Percentiles rank a stretch among this genome's conserved stretches.
Conservation (phyloP, 2,113 vertebrate species). For the Lamprotornis superbus region DNA sequence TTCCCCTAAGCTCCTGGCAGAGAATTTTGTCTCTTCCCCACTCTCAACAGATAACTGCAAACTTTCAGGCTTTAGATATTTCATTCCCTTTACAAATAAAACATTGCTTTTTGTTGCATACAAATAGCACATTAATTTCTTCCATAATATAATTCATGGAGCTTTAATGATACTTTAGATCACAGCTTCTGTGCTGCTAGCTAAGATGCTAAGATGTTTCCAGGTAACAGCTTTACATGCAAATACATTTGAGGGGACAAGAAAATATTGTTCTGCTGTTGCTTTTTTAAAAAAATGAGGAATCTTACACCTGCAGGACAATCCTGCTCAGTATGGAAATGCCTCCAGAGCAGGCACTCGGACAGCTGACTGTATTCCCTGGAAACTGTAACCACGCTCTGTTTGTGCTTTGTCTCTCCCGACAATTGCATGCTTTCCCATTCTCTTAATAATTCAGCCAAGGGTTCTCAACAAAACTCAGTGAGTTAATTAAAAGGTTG, state of each 20-base stretch:
- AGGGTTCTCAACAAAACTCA: conserved; percentile 20
- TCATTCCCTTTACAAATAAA: neutral
- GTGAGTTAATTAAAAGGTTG: conserved; percentile 34
- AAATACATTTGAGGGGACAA: conserved; percentile 50
- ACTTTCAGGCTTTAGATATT: conserved; percentile 10
- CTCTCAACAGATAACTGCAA: neutral
- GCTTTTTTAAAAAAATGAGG: neutral
- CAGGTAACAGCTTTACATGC: conserved; percentile 62
- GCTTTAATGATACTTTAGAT: conserved; percentile 53
- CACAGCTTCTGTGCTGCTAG: conserved; percentile 40
- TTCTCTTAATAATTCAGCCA: conserved; percentile 57
- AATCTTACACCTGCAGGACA: conserved; percentile 68
- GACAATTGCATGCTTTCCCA: neutral
- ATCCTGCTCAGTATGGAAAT: conserved; percentile 23
- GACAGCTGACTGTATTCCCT: neutral
- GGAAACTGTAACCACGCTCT: neutral
- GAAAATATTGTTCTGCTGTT: conserved; percentile 31
- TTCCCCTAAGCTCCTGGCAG: neutral
- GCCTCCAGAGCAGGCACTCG: neutral
- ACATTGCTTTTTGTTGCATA: conserved; percentile 13
- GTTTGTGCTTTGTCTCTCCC: neutral
- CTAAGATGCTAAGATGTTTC: conserved; percentile 25
- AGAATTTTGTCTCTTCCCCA: neutral
- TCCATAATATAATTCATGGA: neutral
- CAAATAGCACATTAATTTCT: conserved; percentile 45